Conservation (phyloP, 1,140 invertebrate species). For the Ceratina australensis region DNA sequence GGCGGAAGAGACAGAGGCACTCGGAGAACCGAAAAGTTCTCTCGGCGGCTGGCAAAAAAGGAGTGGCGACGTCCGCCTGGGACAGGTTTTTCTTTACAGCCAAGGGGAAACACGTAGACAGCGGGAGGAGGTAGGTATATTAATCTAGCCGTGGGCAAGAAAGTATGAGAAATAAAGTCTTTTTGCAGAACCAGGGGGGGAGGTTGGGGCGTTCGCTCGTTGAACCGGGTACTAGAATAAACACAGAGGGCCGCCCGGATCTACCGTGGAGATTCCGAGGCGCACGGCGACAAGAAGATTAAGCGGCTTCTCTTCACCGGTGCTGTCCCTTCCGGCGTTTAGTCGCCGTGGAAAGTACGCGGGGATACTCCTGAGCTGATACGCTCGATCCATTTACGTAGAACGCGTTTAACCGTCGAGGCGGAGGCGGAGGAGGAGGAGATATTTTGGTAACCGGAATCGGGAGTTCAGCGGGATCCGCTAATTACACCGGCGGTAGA, state of each 20-base stretch:
- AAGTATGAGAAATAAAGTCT: slow-evolving; percentile 41
- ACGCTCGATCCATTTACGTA: neutral
- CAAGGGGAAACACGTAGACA: slow-evolving; percentile 22
- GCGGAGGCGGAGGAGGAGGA: neutral
- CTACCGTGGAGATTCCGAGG: slow-evolving; percentile 8
- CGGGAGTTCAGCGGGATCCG: neutral
- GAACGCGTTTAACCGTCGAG: neutral
- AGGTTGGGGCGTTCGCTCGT: too few relatives aligned
- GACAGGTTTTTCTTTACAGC: neutral
- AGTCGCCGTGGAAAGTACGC: slow-evolving; percentile 40
- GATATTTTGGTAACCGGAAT: neutral
- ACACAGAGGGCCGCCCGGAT: slow-evolving; percentile 14
- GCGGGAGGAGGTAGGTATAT: slow-evolving; percentile 40
- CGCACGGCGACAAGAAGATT: slow-evolving; percentile 38
- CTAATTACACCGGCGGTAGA: neutral
- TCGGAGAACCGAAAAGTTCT: neutral
- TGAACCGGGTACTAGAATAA: slow-evolving; percentile 15
- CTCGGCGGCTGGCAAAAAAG: neutral
- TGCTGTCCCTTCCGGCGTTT: slow-evolving; percentile 50
- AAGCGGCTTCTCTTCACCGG: slow-evolving; percentile 38
- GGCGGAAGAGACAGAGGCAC: neutral
- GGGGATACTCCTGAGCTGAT: neutral
- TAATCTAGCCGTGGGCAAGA: slow-evolving; percentile 36
- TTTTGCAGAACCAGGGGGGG: slow-evolving; percentile 42
- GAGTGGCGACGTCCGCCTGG: slow-evolving; percentile 3